Evolutionary conservation across 2,888 invertebrate species (phyloP), one percentile per base, ranked within the genome.

Genomic region (Ashinkailepas kermadecensis): DNA sequence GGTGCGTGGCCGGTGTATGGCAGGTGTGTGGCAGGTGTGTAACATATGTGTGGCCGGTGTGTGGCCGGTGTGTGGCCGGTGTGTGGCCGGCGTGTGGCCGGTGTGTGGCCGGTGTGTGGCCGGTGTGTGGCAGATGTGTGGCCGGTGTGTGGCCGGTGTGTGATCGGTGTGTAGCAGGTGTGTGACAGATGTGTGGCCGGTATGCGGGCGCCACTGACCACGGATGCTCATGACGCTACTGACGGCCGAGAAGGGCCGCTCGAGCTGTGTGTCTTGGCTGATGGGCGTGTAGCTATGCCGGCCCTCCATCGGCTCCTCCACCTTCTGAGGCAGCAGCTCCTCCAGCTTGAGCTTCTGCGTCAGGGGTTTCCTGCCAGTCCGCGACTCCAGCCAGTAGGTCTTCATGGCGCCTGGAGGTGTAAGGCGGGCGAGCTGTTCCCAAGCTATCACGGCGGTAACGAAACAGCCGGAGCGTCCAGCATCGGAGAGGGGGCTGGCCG

Each of bases 321-420:
- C 18, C 74, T 3, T 13, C 59, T 7, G 39, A 18, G 74, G 15
- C 56, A 74, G 74, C 23, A 23, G 23, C 56, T 74, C 74, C 54
- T 39, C 25, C 15, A 81, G n/a, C 18, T 64, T 18, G 58, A 84
- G 80, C 74, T 64, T 59, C 80, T 81, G 62, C 0, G 82, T 82
- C n/a, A 82, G 79, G 8, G 70, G 78, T 74, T 81, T 80, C 54
- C 82, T 74, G n/a, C 83, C 83, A n/a, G 82, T 82, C 67, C 81
- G 81, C 23, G 83, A 82, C 64, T 81, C 89, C 82, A 95, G 88
- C 95, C 95, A 95, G 87, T 94, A 95, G 0, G 95, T 95, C 88
- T 95, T 95, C 95, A 95, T 95, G 81, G 90, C 89, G 80, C 93
- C 93, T 93, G 39, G 39, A 39, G 39, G 39, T 39, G 39, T 4